Base-by-base conservation (phyloP, 2,888 invertebrate species). In the Thecocarcelia acutangulata region DNA sequence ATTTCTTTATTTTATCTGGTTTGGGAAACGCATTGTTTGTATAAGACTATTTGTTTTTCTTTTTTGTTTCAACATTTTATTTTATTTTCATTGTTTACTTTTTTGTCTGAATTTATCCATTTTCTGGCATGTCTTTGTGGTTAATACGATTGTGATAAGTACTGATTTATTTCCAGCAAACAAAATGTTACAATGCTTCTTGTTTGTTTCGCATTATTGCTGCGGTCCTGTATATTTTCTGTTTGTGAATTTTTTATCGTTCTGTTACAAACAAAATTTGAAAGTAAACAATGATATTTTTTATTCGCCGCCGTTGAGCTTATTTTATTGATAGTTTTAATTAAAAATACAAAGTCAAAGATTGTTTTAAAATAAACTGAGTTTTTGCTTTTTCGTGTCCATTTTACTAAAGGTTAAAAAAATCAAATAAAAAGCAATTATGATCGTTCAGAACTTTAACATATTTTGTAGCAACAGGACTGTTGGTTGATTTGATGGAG, bases 101-200 rank as follows among this genome's bases (percentile, higher is more conserved):
- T 85, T 84, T 84, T 19, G 33, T 3, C 68, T 42, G 68, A 63
- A 37, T 44, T 58, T 28, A 46, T 74, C 64, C 21, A 33, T 63
- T 73, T 70, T 66, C 75, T 75, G 79, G 48, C 72, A 79, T 83
- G 85, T 86, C 86, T 87, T 87, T 88, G 88, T 84, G 87, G 87
- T 86, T 76, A 85, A 84, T 83, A 84, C 85, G 87, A 87, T 86
- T 85, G 85, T 86, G 89, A 89, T 88, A 88, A 88, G 88, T 87
- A 84, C 85, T 88, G 88, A 88, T 89, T 88, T 88, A 88, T 88
- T 88, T 87, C 86, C 86, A 86, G 86, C 75, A 79, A 83, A 68
- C 78, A 84, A 82, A 80, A 56, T 48, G 58, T 81, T 83, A 77
- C 46, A 69, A 63, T 37, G 46, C 33, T 83, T 73, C 42, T 68